Base-by-base conservation (phyloP, 2,797 vertebrate genomes). In the Nasua narica region DNA sequence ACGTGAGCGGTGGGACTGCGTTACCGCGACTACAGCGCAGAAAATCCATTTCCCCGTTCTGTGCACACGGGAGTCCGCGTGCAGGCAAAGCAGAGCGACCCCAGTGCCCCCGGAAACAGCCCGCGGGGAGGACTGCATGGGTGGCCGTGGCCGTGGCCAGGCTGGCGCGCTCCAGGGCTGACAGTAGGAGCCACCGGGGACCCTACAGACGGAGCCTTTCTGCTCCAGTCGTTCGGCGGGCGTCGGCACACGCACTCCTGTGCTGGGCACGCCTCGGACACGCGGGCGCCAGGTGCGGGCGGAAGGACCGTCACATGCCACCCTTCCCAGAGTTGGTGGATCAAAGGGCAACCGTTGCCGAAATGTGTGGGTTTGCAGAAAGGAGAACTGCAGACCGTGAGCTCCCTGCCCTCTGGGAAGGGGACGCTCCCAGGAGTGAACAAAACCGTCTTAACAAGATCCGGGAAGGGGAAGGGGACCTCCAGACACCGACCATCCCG, bases 221-320 rank as follows among this genome's bases (percentile, higher is more conserved):
- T 3, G 7, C 40, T 27, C 40, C 67, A 7, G 10, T 70, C 19
- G 4, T 4, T 23, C 21, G 12, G 37, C 6, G 37, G 12, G 37
- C 8, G 3, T 7, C 21, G 12, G 69, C 37, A 37, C 6, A 0
- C 37, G 9, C 13, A 0, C 7, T 15, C 69, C 11, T 15, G 69
- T 9, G 69, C 7, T 27, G 37, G 13, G 13, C 23, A 25, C 0
- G 1, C 23, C 37, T 72, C 37, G 15, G 69, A 4, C 23, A 40
- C 23, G 14, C 23, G 69, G 69, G 35, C 37, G 7, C 69, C 13
- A 0, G 35, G 3, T 72, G 13, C 4, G 23, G 12, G 15, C 27
- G 69, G 69, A 4, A 25, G 7, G 69, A 15, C 12, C 12, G 23
- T 8, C 69, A 72, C 37, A 27, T 4, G 69, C 23, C 69, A 27